Base-by-base conservation (phyloP, 2,888 invertebrate genomes). In the Mimas tiliae region DNA sequence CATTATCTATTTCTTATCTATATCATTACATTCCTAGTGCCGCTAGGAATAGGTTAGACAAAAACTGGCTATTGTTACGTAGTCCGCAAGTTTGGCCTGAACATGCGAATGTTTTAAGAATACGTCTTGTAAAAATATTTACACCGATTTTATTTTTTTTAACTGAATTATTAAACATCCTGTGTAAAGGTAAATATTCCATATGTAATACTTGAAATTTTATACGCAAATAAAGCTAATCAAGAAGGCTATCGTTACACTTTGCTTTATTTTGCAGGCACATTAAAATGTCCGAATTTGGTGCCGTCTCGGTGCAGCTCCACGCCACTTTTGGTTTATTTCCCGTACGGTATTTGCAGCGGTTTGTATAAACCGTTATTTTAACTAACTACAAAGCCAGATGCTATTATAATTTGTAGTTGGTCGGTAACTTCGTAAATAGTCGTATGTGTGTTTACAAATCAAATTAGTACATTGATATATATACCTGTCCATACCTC, bases 341-440 rank as follows among this genome's bases (percentile, higher is more conserved):
- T 81, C 80, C 76, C 83, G 82, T 87, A 91, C 91, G 90, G 92
- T 91, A 91, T 88, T 83, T 76, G 85, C 89, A 90, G 88, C 91
- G 89, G 90, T 88, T 82, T 83, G 78, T 70, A 66, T 77, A 74
- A 70, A 85, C 92, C 87, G 92, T 90, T 91, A 90, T 81, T 81
- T 84, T 88, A 85, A 87, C 87, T 87, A 86, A 82, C 72, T 67
- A 71, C 73, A 70, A 75, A 76, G 70, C 69, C 75, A 74, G 77
- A 73, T 77, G 75, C 70, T 76, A 76, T 75, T 76, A 73, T 78
- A 75, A 74, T 75, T 74, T 71, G 69, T 70, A 70, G 53, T 67
- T 63, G 66, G 66, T 68, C 27, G 68, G 68, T 76, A 76, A 78
- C 74, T 72, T n/a, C 45, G 53, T n/a, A 33, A 64, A 64, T 12